Evolutionary conservation across 2,797 vertebrate species (phyloP).

Genomic region (Buphagus erythrorhynchus): DNA sequence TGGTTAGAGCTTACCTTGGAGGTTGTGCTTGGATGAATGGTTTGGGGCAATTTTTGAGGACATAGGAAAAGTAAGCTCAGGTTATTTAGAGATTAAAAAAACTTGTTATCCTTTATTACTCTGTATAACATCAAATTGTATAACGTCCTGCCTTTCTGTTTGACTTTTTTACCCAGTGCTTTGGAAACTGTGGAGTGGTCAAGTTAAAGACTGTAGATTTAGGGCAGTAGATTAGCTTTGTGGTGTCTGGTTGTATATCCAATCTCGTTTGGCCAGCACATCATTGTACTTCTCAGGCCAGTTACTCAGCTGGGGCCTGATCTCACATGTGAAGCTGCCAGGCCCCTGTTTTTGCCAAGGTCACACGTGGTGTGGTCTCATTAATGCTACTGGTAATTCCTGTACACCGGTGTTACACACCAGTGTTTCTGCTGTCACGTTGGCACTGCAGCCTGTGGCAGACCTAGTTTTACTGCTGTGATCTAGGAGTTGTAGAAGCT

Average conservation of each 20-base stretch:
- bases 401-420: background rate
- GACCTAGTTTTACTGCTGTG: background rate
- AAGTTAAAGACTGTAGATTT: background rate
- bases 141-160: background rate
- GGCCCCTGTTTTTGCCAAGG: background rate
- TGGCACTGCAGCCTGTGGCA: background rate
- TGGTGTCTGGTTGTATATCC: background rate
- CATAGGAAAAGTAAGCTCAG: background rate
- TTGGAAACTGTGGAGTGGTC: background rate
- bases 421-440: background rate
- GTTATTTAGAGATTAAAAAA: background rate
- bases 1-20: background rate
- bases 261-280: background rate
- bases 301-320: background rate
- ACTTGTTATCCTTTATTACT: background rate
- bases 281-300: background rate
- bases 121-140: background rate
- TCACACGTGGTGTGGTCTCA: background rate
- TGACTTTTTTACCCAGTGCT: background rate
- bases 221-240: background rate
- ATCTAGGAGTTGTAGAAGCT: background rate
- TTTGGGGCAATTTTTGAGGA: background rate
- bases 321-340: background rate
- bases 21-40: background rate
- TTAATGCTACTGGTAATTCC: background rate